Base-by-base conservation (phyloP, 2,113 vertebrate species). In the Macquaria australasica region DNA sequence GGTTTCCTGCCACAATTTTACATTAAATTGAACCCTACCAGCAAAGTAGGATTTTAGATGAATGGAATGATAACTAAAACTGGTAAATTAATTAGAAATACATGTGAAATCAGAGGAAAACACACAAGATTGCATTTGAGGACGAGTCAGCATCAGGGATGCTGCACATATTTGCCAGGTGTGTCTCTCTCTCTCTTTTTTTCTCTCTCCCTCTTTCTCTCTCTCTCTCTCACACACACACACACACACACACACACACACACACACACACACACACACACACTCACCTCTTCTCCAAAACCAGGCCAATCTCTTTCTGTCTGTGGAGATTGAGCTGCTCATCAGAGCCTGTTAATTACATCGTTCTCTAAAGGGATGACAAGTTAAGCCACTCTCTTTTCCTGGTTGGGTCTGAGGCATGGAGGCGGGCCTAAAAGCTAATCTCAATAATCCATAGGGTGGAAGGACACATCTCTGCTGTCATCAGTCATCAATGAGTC, bases 291-390 rank as follows among this genome's bases (percentile, higher is more conserved):
- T 56, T 82, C 86, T 86, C 62, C 68, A 72, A 88, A 92, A 87
- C 77, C 89, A 89, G 91, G 90, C 84, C 91, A 93, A 90, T 92
- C 89, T 91, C 81, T 82, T 86, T 76, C 75, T 87, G 84, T 93
- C 86, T 88, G 85, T 79, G 63, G 88, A 88, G 92, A 89, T 85
- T 91, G 90, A 94, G 90, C 89, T 89, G 79, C 93, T 94, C 92
- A 94, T 92, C 93, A 91, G 89, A 89, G 92, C 79, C 85, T 79
- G 86, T 95, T 94, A 93, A 95, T 94, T 94, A 94, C 93, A 93
- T 82, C 67, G 82, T 91, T 93, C 88, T 93, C 94, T 81, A 70
- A 94, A 93, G 91, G 93, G 86, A 93, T 93, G 94, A 93, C 89
- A 91, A 91, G 88, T 91, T 93, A 91, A 94, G 89, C 91, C 88